Evolutionary conservation across 2,888 invertebrate species (phyloP).

Genomic region (Crematogaster levior): DNA sequence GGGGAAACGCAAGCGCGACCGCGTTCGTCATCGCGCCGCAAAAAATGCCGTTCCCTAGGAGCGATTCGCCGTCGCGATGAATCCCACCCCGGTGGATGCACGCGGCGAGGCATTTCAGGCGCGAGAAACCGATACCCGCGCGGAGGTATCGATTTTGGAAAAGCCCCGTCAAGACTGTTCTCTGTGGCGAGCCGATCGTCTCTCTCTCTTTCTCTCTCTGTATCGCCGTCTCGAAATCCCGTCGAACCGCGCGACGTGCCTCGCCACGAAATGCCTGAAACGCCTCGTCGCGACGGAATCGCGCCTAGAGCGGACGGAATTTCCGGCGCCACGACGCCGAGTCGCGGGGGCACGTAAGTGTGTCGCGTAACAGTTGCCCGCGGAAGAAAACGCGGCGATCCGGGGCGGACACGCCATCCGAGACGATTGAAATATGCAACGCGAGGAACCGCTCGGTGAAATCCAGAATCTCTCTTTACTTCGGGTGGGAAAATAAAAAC

Average conservation of each 20-base stretch:
- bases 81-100: too few relatives aligned
- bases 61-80: background rate
- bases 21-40: background rate
- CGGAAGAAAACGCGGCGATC: conserved; percentile 42
- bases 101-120: too few relatives aligned
- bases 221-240: background rate
- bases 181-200: background rate
- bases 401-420: background rate
- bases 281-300: background rate
- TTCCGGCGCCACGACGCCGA: background rate
- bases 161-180: background rate
- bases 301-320: background rate
- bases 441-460: background rate
- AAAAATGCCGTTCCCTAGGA: background rate
- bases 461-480: background rate
- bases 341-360: conserved; percentile 22
- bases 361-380: conserved; percentile 48
- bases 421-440: conserved; percentile 21
- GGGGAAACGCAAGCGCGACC: background rate
- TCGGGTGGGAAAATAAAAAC: background rate
- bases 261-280: background rate
- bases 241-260: background rate
- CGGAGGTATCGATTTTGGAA: conserved; percentile 9
- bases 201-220: background rate
- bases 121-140: background rate